Percentiles rank a stretch among this genome's conserved stretches.
Evolutionary conservation across 2,113 vertebrate genomes (phyloP).

Genomic region (Cnemophilus loriae): DNA sequence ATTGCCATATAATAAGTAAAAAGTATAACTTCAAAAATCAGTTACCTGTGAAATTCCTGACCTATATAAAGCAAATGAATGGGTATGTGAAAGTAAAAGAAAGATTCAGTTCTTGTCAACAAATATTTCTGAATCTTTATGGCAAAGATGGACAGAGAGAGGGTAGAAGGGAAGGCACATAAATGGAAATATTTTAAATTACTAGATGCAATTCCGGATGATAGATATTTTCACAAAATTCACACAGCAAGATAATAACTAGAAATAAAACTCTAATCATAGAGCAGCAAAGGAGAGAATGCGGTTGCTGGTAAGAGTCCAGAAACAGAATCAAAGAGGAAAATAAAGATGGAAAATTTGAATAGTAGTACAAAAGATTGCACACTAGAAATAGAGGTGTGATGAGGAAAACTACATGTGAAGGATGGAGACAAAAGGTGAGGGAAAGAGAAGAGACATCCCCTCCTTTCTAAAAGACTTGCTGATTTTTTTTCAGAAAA

Average conservation of each 20-base stretch:
- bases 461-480: not conserved
- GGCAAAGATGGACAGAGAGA: not conserved
- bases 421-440: not conserved
- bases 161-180: not conserved
- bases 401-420: not conserved
- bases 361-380: not conserved
- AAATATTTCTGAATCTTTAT: not conserved
- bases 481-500: not conserved
- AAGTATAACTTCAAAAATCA: not conserved
- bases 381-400: not conserved
- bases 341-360: not conserved
- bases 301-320: not conserved
- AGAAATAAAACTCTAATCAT: conserved; percentile 1
- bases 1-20: not conserved
- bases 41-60: not conserved
- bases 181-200: not conserved
- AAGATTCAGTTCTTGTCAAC: not conserved
- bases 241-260: not conserved
- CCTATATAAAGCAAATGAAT: not conserved
- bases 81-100: not conserved
- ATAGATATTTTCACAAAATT: not conserved
- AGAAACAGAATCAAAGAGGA: not conserved
- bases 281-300: not conserved
- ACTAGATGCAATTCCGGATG: not conserved
- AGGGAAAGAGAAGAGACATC: not conserved